These are phyloP conservation scores for Drosophila novamexicana DNA, from an alignment of 1,140 invertebrate species.

Conservation along the genomic window DNA sequence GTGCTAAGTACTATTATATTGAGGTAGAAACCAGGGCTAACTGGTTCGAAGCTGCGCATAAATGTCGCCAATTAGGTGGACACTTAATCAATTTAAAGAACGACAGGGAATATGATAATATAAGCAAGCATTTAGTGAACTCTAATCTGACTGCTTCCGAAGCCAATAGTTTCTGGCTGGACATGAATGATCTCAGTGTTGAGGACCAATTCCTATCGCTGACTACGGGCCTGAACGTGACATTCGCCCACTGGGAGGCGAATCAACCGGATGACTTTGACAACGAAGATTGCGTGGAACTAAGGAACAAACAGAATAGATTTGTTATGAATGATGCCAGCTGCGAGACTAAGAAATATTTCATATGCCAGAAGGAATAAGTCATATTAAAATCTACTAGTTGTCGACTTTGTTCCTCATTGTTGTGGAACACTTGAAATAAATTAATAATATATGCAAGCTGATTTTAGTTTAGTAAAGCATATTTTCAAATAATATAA, in stretches of 20 bases:
- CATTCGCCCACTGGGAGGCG: background rate
- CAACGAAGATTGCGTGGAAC: background rate
- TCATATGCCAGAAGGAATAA: background rate
- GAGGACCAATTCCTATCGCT: background rate
- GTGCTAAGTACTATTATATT: background rate
- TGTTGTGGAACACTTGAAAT: too few species aligned
- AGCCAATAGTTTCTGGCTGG: background rate
- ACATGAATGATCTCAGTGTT: background rate
- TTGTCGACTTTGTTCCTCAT: too few species aligned
- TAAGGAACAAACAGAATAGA: background rate
- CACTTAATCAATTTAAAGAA: background rate
- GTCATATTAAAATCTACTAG: too few species aligned
- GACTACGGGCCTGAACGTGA: background rate
- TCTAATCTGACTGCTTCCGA: background rate
- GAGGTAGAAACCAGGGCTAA: background rate
- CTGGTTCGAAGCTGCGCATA: background rate
- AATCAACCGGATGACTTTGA: background rate
- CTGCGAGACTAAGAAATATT: background rate
- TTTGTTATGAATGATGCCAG: background rate
- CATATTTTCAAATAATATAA: too few species aligned
- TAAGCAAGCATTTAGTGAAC: background rate
- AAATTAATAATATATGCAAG: too few species aligned
- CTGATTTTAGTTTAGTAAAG: too few species aligned
- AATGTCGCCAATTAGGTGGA: background rate
- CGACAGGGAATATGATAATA: background rate